Evolutionary conservation across 2,888 invertebrate genomes (phyloP), one percentile per base, ranked within the genome.

Genomic region (Eupithecia centaureata): DNA sequence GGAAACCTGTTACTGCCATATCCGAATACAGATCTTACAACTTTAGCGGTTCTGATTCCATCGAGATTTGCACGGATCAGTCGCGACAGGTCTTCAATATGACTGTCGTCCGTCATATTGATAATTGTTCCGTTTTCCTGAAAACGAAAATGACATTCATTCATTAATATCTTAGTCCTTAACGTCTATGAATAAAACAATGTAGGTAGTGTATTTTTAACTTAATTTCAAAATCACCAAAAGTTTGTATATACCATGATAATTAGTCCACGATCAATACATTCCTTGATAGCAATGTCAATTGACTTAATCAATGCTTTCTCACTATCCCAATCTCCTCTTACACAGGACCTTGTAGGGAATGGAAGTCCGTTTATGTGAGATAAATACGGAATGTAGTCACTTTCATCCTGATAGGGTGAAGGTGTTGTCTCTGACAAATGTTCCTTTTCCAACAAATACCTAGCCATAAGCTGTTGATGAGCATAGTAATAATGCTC

Each of bases 291-390:
- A 22, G 88, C 88, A 71, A 89, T 90, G 68, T 91, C 89, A 58
- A 89, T 85, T 13, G 82, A 74, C 78, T 86, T 86, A 8, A 92
- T 77, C 67, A 82, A 82, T n/a, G 85, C 82, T 74, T 77, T 82
- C 33, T 85, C 83, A 7, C 84, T 83, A 65, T 75, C 85, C 84
- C 82, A 83, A 61, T 84, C 78, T 10, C 78, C 81, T 63, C 77
- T 67, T 13, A 78, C 65, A 52, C 81, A 79, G 12, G 86, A 83
- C 77, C 90, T 85, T 25, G 81, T 81, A 28, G 92, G 88, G 70
- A 93, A 92, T 2, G 85, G 81, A n/a, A 91, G 77, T 10, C 92
- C 92, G 74, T 91, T 92, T 13, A 86, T 86, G 76, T 93, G 88
- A 42, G 85, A 75, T 35, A 93, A 78, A 74, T 87, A 85, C 2